Conservation (phyloP, 2,888 invertebrate species). For the Ariolimax columbianus region DNA sequence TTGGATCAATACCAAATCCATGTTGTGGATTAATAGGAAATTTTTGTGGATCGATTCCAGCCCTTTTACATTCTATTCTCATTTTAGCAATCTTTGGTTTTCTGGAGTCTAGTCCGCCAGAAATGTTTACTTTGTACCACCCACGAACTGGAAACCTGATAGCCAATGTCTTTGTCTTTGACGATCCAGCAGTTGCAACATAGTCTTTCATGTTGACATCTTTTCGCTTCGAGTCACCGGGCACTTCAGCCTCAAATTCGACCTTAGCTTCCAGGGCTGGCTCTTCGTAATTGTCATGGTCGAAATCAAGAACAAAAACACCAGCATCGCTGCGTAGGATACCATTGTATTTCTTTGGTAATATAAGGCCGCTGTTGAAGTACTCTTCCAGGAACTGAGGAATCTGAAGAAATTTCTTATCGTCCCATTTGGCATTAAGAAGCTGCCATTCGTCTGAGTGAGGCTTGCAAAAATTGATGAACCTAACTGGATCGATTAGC, state of each 20-base stretch:
- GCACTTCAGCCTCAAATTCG: slow-evolving; percentile 23
- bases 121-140: slow-evolving; percentile 65
- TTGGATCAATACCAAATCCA: slow-evolving; percentile 65
- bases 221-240: slow-evolving; percentile 13
- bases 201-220: slow-evolving; percentile 47
- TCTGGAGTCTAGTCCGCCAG: slow-evolving; percentile 58
- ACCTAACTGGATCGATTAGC: slow-evolving; percentile 66
- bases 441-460: slow-evolving; percentile 69
- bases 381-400: slow-evolving; percentile 68
- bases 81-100: slow-evolving; percentile 63
- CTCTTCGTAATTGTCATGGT: slow-evolving; percentile 38
- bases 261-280: slow-evolving; percentile 33
- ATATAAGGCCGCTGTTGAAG: slow-evolving; percentile 59
- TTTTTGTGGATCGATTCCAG: slow-evolving; percentile 55
- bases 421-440: slow-evolving; percentile 55
- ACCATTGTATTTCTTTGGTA: slow-evolving; percentile 58
- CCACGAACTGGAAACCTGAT: slow-evolving; percentile 65
- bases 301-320: slow-evolving; percentile 49
- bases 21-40: slow-evolving; percentile 65
- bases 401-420: slow-evolving; percentile 62
- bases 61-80: slow-evolving; percentile 62
- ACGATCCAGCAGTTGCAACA: slow-evolving; percentile 36
- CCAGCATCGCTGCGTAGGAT: slow-evolving; percentile 60
- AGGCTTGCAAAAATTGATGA: slow-evolving; percentile 68
- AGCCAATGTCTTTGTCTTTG: slow-evolving; percentile 30